Evolutionary conservation across 2,888 invertebrate genomes (phyloP).

Genomic region (Allygus modestus): DNA sequence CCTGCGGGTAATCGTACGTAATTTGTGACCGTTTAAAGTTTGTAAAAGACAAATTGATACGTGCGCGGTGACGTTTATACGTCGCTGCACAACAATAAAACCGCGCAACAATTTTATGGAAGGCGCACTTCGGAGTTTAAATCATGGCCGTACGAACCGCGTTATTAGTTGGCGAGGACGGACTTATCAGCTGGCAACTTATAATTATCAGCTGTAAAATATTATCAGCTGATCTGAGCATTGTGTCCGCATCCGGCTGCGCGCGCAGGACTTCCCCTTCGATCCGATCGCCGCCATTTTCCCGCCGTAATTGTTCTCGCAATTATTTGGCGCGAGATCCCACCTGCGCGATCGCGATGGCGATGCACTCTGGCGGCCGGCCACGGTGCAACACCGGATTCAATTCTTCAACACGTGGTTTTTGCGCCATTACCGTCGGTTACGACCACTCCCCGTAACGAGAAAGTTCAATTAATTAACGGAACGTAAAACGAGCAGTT

Average conservation of each 20-base stretch:
- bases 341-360: conserved; percentile 1
- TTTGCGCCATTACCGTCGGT: not conserved
- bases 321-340: conserved; percentile 50
- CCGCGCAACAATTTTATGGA: conserved; percentile 52
- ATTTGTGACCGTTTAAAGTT: conserved; percentile 60
- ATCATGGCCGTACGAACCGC: conserved; percentile 37
- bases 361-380: not conserved
- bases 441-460: conserved; percentile 10
- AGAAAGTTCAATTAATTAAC: conserved; percentile 45
- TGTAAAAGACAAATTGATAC: conserved; percentile 63
- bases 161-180: conserved; percentile 28
- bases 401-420: not conserved
- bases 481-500: conserved; percentile 10
- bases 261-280: conserved; percentile 38
- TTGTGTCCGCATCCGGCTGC: conserved; percentile 63
- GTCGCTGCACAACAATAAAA: conserved; percentile 47
- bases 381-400: no score
- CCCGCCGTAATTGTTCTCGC: conserved; percentile 35
- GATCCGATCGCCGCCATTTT: conserved; percentile 47
- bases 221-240: conserved; percentile 67
- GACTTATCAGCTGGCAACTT: conserved; percentile 41
- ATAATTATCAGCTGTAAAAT: conserved; percentile 68
- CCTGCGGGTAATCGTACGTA: conserved; percentile 1
- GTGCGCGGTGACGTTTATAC: conserved; percentile 50
- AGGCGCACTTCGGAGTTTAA: conserved; percentile 36